phyloP scores from a whole-genome alignment of 2,113 vertebrate species.

The Thalassoma bifasciatum region DNA sequence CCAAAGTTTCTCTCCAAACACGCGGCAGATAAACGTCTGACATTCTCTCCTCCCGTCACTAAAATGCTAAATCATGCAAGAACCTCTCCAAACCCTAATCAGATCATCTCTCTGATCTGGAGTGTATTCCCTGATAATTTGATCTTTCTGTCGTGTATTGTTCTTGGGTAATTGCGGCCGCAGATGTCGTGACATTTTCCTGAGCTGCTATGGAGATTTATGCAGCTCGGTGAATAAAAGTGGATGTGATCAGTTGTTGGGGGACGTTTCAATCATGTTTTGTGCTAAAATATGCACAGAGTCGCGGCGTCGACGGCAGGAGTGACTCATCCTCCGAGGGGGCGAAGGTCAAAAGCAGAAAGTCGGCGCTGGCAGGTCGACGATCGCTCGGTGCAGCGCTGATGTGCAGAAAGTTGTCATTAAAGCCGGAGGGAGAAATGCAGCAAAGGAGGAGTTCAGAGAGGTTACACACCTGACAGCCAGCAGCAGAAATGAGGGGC shows the following conservation, averaged over 20 bases:
- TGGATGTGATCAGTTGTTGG: constrained; percentile 2
- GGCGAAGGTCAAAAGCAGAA: constrained; percentile 24
- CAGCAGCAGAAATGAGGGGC: background rate
- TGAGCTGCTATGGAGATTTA: constrained; percentile 35
- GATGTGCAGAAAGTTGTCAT: constrained; percentile 7
- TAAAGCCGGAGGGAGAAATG: constrained; percentile 1
- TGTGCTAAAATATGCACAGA: background rate
- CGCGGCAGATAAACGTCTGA: background rate
- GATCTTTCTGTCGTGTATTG: constrained; percentile 13
- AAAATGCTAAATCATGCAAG: constrained; percentile 12
- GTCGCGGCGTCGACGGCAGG: background rate
- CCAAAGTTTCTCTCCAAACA: background rate
- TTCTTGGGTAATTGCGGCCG: constrained; percentile 7
- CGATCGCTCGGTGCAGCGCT: background rate
- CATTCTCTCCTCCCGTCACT: background rate
- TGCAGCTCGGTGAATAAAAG: constrained; percentile 12
- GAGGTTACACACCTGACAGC: constrained; percentile 1
- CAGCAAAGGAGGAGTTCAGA: background rate
- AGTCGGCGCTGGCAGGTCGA: background rate
- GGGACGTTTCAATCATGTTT: background rate
- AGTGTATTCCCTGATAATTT: background rate
- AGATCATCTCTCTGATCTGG: constrained; percentile 12
- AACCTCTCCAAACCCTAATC: constrained; percentile 15
- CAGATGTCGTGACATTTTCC: background rate
- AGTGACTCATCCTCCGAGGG: constrained; percentile 3